Base-by-base conservation (phyloP, 1,140 invertebrate genomes). In the Drosophila sp. region DNA sequence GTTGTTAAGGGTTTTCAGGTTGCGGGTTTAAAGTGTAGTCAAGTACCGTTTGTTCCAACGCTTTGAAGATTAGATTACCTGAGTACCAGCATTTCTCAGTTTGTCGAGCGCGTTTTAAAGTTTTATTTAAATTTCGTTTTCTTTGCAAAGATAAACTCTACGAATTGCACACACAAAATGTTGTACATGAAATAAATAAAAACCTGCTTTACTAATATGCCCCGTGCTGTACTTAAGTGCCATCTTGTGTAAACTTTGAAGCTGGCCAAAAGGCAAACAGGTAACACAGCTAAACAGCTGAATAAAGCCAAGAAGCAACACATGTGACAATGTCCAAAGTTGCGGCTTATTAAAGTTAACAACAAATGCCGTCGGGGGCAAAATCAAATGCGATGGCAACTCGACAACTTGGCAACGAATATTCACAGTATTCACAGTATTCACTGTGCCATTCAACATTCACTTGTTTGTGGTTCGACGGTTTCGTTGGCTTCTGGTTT, bases 291-390 rank as follows among this genome's bases (percentile, higher is more conserved):
- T 18, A 34, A 40, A 38, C 34, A 27, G 32, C 18, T n/a, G 34
- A 16, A 54, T 16, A 25, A 13, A 16, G 4, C 27, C 7, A 27
- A 40, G 32, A 38, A 29, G 41, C 29, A 27, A 59, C 77, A 86
- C 57, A 78, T 84, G 81, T 80, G 80, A 71, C 65, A 80, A 36
- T 41, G 66, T 71, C 81, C 72, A 76, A 78, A 78, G 71, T 84
- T 74, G 51, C 36, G 45, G 41, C 71, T 69, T 76, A 66, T 65
- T 64, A 65, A 82, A 76, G 76, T 78, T 76, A 72, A 67, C 38
- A 46, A 38, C 56, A 62, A 78, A 67, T 58, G 80, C 46, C 43
- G 54, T 63, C 61, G 40, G 57, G 51, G 57, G 77, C 59, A 48
- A 81, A 81, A 86, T 81, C 82, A 84, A 86, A 71, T 84, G 62